Evolutionary conservation across 2,888 invertebrate species (phyloP), one percentile per base, ranked within the genome.

Genomic region (Melieria omissa): DNA sequence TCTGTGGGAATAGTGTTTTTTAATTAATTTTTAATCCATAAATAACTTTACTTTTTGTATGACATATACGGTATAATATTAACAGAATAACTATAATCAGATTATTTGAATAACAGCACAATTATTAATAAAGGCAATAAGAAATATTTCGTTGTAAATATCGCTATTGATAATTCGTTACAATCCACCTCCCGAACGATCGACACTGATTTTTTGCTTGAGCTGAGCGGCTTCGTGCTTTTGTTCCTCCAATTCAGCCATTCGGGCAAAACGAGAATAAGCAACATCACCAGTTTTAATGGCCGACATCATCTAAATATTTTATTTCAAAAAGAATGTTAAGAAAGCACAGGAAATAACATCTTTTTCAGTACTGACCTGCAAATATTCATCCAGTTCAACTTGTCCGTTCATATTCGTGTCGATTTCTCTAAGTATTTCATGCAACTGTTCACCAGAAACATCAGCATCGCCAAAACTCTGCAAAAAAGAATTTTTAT

Each of bases 321-420:
- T 61, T 55, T 45, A 57, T 60, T 70, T 60, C 61, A 70, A n/a
- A 65, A 55, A 57, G 47, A 63, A 66, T 44, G 54, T 71, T 12
- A 60, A 47, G 41, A 69, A 41, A n/a, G 41, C 44, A 7, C 55
- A n/a, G 14, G 8, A 65, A 64, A 12, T 57, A 12, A 12, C 16
- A 16, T 10, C 8, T 44, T 12, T 41, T 10, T n/a, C 5, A 9
- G n/a, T 16, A 55, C 64, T 73, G 78, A 98, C 99, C 96, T 99
- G 98, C 86, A 99, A 91, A 88, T 98, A 99, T 88, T 99, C 99
- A 87, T 98, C 98, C 88, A 99, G 92, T 89, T 99, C 99, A 85
- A 99, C 97, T 90, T 99, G 98, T 84, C 99, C 99, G 89, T 99
- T 99, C 93, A 98, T 97, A 88, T 98, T 99, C 84, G 98, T 94